A percentile compares a stretch with the other conserved stretches of the same genome.
phyloP scores from a whole-genome alignment of 2,113 vertebrate genomes.

The Saccopteryx leptura region DNA sequence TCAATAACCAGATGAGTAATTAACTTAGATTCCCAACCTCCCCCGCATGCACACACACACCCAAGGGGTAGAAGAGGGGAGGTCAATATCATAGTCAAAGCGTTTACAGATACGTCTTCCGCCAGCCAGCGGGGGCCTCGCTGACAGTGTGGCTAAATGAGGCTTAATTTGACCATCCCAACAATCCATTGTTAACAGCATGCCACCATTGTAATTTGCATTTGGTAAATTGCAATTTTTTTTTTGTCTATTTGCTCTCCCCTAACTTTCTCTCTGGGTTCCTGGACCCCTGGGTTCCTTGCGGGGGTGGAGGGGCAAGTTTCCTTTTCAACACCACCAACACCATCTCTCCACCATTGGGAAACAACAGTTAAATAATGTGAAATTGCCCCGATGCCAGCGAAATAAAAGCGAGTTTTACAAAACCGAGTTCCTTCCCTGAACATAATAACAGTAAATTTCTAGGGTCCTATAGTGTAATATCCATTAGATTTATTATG shows the following conservation, averaged over 20 bases:
- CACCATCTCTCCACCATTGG: conserved; percentile 90
- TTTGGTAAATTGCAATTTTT: conserved; percentile 80
- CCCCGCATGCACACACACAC: background rate
- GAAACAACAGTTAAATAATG: conserved; percentile 94
- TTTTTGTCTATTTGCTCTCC: conserved; percentile 78
- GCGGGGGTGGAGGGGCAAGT: conserved; percentile 57
- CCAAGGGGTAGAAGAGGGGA: background rate
- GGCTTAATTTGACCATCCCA: conserved; percentile 65
- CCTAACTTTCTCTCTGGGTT: conserved; percentile 79
- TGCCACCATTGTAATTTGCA: conserved; percentile 79
- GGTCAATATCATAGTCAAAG: conserved; percentile 56
- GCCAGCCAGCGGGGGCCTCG: conserved; percentile 29
- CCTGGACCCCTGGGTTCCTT: conserved; percentile 79
- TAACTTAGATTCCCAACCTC: conserved; percentile 54
- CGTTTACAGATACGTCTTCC: conserved; percentile 35
- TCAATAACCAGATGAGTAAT: conserved; percentile 77
- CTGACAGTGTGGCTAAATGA: conserved; percentile 68
- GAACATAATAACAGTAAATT: conserved; percentile 95
- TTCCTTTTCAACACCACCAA: conserved; percentile 87
- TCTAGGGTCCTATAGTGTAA: conserved; percentile 95
- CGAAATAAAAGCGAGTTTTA: conserved; percentile 95
- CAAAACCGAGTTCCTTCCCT: conserved; percentile 90
- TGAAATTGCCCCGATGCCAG: conserved; percentile 93
- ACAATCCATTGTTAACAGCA: conserved; percentile 76
- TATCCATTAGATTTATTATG: conserved; percentile 99